These are phyloP conservation scores for Meriones unguiculatus DNA, from an alignment of 2,113 vertebrate genomes.

Conservation along the genomic window DNA sequence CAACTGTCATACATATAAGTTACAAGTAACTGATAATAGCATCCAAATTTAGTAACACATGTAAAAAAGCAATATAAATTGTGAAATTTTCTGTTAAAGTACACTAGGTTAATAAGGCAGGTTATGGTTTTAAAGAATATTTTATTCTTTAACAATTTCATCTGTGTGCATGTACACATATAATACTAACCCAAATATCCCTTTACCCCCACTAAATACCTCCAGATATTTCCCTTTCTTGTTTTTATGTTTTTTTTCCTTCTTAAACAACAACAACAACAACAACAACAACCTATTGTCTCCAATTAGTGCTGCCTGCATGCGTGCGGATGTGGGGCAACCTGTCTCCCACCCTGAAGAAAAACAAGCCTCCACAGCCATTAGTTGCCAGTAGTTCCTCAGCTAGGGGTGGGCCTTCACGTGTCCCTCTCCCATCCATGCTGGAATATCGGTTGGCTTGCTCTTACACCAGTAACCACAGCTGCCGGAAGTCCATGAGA, in stretches of 20 bases:
- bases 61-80: neutral
- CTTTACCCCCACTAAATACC: neutral
- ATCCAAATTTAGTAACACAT: slow-evolving; percentile 11
- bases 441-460: neutral
- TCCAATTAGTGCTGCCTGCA: neutral
- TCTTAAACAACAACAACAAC: neutral
- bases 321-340: neutral
- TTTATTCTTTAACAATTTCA: neutral
- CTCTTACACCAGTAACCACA: too few relatives aligned
- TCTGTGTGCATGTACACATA: neutral
- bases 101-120: slow-evolving; percentile 45
- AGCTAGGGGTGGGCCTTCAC: neutral
- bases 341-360: neutral
- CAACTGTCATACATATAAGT: neutral
- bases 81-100: neutral
- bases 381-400: neutral
- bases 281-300: neutral
- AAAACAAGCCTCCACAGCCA: neutral
- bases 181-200: neutral
- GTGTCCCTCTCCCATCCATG: neutral
- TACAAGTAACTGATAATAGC: slow-evolving; percentile 18
- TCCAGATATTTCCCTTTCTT: neutral
- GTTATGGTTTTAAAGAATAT: neutral
- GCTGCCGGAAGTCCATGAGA: neutral
- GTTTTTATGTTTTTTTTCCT: neutral